Percentiles rank a stretch among this genome's conserved stretches.
These are phyloP conservation scores for Apoderus coryli DNA, from an alignment of 2,888 invertebrate species.

Conservation along the genomic window DNA sequence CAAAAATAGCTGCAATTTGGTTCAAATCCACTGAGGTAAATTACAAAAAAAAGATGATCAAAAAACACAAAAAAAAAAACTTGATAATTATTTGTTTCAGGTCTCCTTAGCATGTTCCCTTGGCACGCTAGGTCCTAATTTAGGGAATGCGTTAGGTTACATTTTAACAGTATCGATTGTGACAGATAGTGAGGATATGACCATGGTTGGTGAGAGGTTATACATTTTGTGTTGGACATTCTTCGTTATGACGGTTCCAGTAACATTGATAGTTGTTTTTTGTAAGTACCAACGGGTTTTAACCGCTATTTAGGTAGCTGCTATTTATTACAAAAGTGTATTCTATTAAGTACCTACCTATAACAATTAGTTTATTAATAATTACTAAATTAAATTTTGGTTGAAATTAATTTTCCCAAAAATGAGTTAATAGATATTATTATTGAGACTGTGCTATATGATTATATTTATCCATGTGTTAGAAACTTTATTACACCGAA, in stretches of 20 bases:
- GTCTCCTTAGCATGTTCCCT: constrained; percentile 50
- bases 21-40: constrained; percentile 90
- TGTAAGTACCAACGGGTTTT: too few species aligned
- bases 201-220: constrained; percentile 27
- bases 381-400: too few species aligned
- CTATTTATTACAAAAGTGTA: too few species aligned
- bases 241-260: constrained; percentile 36
- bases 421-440: too few species aligned
- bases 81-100: constrained; percentile 5
- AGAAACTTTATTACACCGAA: too few species aligned
- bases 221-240: constrained; percentile 38
- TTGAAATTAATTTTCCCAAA: too few species aligned
- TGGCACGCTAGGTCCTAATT: constrained; percentile 56
- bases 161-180: constrained; percentile 45
- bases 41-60: neutral
- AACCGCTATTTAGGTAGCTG: too few species aligned
- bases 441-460: too few species aligned
- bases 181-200: constrained; percentile 17
- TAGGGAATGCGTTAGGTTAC: constrained; percentile 55
- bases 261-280: constrained; percentile 20
- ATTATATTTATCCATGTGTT: too few species aligned
- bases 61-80: neutral
- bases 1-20: constrained; percentile 89
- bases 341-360: too few species aligned
- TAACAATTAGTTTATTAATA: too few species aligned